Evolutionary conservation across 2,797 vertebrate species (phyloP), one percentile per base, ranked within the genome.

Genomic region (Sternarchorhynchus goeldii): DNA sequence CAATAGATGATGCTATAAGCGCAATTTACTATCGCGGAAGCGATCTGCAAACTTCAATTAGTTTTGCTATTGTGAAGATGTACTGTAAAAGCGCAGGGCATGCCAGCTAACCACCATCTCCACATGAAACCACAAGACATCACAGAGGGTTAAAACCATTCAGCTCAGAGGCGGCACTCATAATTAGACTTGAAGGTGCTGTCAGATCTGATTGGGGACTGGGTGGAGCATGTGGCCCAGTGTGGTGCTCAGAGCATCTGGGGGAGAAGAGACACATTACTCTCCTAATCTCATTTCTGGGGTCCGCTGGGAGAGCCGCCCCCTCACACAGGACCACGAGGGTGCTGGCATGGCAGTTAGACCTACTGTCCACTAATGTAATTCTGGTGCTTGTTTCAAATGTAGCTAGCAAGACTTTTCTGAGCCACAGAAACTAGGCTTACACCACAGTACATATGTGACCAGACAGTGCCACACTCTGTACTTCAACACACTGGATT

Each of bases 131-230:
- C 82, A 78, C 34, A 18, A 68, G 64, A 78, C 84, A 88, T 57
- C 50, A 88, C 88, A 85, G 84, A 86, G 83, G 85, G 87, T 90
- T 88, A 90, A 90, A 87, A 85, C 55, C 87, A 85, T 87, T 88
- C 68, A 78, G 83, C 84, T 88, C 85, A 86, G 85, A 85, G 88
- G 87, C 84, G 73, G 87, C 89, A 87, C 79, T 91, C 86, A 86
- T 91, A 91, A 92, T 92, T 90, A 88, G 89, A 91, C 89, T 90
- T 89, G 90, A 94, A 91, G 90, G 89, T 89, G 88, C 87, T 90
- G 90, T 94, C 91, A 91, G 85, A 87, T 90, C 88, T 89, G 89
- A 91, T 93, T 80, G 86, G 83, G 82, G 62, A 85, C 84, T 85
- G 64, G 83, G 88, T 88, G 89, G 87, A 87, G 85, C 82, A 85